phyloP scores from a whole-genome alignment of 2,113 vertebrate genomes.

The Rhabdomys dilectus region DNA sequence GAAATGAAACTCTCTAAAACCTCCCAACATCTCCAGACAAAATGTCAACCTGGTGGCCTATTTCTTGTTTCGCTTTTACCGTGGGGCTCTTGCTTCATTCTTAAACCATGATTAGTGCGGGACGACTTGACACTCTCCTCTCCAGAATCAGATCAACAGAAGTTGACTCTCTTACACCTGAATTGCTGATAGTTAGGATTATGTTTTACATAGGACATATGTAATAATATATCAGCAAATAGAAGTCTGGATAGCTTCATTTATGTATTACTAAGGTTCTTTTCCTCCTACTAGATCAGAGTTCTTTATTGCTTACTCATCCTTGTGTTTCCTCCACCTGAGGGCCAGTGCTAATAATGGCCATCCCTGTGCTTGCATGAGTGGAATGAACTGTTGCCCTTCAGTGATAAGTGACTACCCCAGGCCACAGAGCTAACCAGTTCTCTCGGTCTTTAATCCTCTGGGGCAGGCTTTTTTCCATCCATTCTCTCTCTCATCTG shows the following conservation, averaged over 20 bases:
- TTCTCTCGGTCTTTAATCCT: conserved; percentile 45
- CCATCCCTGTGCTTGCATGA: not conserved
- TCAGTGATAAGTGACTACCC: not conserved
- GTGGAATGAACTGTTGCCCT: not conserved
- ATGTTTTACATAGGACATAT: not conserved
- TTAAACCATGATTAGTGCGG: not conserved
- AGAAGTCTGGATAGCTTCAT: not conserved
- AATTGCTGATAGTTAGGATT: not conserved
- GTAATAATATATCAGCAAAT: not conserved
- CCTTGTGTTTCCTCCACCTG: not conserved
- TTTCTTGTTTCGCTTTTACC: not conserved
- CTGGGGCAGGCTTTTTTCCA: not conserved
- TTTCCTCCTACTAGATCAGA: not conserved
- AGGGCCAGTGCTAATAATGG: not conserved
- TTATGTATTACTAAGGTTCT: not conserved
- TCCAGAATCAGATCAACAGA: rapidly evolving
- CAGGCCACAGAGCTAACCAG: conserved; percentile 4
- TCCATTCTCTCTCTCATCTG: not conserved
- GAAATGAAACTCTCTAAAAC: not conserved
- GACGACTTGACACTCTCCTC: not conserved
- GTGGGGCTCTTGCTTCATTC: not conserved
- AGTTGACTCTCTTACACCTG: not conserved
- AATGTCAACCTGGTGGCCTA: not conserved
- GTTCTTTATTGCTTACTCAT: not conserved
- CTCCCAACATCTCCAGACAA: not conserved